phyloP scores from a whole-genome alignment of 2,888 invertebrate species.

The Melipona beecheii region DNA sequence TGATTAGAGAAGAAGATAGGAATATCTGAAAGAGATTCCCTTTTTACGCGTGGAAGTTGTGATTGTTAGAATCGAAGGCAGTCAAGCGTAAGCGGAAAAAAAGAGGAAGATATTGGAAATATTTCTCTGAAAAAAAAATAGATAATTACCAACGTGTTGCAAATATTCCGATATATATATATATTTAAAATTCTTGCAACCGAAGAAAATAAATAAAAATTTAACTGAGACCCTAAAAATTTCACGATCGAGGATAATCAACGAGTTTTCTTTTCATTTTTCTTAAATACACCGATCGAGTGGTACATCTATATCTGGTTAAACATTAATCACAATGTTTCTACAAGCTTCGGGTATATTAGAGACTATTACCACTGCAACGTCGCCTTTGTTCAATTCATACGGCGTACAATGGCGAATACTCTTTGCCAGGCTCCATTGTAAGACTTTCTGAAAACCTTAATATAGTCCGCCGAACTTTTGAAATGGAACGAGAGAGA shows the following conservation, averaged over 20 bases:
- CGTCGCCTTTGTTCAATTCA: constrained; percentile 31
- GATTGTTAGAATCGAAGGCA: too few species aligned
- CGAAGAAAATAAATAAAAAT: neutral
- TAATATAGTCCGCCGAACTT: constrained; percentile 30
- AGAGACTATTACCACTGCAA: constrained; percentile 14
- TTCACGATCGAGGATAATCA: neutral
- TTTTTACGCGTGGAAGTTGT: too few species aligned
- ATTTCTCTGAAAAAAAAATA: too few species aligned
- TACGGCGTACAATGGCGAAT: constrained; percentile 4
- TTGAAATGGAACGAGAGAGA: constrained; percentile 19
- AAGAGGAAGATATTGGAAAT: neutral
- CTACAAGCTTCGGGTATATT: neutral
- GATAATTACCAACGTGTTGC: neutral
- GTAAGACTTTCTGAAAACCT: constrained; percentile 24
- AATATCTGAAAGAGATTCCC: neutral
- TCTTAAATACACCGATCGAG: neutral
- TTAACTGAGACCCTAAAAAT: neutral
- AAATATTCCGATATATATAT: neutral
- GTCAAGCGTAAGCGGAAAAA: neutral
- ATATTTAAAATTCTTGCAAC: neutral
- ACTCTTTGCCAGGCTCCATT: constrained; percentile 23
- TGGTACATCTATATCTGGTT: neutral
- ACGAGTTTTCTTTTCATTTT: neutral
- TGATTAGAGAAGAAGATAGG: neutral
- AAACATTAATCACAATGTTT: constrained; percentile 13